Evolutionary conservation across 2,888 invertebrate species (phyloP), one percentile per base, ranked within the genome.

Genomic region (Yponomeuta evonymella): DNA sequence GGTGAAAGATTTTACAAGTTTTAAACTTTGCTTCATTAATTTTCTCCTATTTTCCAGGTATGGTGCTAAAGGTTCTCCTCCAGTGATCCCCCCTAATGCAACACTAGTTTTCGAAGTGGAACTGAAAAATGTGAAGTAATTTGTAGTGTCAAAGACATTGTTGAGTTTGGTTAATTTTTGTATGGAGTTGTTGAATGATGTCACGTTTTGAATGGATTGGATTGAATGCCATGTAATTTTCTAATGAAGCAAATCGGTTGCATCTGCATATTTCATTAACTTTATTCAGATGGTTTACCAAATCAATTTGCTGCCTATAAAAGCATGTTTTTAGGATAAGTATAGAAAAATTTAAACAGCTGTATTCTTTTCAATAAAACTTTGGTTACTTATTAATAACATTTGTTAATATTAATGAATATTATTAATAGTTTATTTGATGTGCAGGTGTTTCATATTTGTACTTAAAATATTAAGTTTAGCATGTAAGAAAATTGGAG

Each of bases 81-180:
- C 97, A 79, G 95, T 94, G 0, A 98, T 98, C 85, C 98, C 98
- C 73, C 95, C 97, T 65, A 97, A 98, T 85, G 95, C 97, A 68
- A 96, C 96, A 12, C 92, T 98, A 75, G 93, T 96, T 12, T 98
- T 98, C 84, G 98, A 98, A 78, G 96, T 98, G 65, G 98, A 98
- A 90, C 90, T 98, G 72, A 97, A 96, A 85, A 95, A 94, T 83
- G 94, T 97, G 74, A 94, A 94, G 84, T 96, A 93, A 89, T 78
- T 71, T 4, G 51, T 15, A 23, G 48, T 30, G 29, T 65, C 29
- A 51, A 36, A 30, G 68, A 23, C 68, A 70, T 62, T 62, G 62
- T 62, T 70, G 68, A 51, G 43, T 70, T 63, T 62, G 70, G 63
- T 63, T 63, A 10, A 51, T 68, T 69, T 23, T 23, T 36, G 33